These are phyloP conservation scores for Gymnorhina tibicen DNA, from an alignment of 2,113 vertebrate species.

Conservation along the genomic window DNA sequence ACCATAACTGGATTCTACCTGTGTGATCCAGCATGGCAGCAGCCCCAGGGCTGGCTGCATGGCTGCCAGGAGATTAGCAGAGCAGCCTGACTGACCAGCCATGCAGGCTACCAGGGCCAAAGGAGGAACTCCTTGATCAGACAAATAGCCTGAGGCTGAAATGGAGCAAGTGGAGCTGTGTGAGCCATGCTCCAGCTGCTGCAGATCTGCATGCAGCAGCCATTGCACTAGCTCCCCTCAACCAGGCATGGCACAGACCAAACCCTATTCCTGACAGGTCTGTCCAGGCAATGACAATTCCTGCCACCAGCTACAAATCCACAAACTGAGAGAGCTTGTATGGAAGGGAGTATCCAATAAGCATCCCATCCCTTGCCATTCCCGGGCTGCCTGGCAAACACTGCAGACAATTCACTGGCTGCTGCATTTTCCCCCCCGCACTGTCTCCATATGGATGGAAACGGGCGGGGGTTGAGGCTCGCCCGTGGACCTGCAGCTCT, in stretches of 20 bases:
- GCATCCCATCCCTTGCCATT: neutral
- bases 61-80: neutral
- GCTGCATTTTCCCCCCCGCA: neutral
- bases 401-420: neutral
- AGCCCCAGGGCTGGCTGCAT: neutral
- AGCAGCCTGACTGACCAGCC: neutral
- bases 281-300: neutral
- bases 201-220: neutral
- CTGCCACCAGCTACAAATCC: neutral
- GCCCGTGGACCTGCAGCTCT: fast-evolving
- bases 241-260: neutral
- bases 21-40: neutral
- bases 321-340: neutral
- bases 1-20: neutral
- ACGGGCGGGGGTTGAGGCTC: neutral
- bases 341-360: neutral
- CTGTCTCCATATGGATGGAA: neutral
- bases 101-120: neutral
- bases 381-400: neutral
- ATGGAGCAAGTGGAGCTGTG: neutral
- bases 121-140: neutral
- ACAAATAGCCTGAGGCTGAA: neutral
- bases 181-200: neutral
- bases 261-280: neutral
- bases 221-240: neutral